Percentiles rank a stretch among this genome's conserved stretches.
Evolutionary conservation across 2,797 vertebrate species (phyloP).

Genomic region (Chromobotia macracanthus): DNA sequence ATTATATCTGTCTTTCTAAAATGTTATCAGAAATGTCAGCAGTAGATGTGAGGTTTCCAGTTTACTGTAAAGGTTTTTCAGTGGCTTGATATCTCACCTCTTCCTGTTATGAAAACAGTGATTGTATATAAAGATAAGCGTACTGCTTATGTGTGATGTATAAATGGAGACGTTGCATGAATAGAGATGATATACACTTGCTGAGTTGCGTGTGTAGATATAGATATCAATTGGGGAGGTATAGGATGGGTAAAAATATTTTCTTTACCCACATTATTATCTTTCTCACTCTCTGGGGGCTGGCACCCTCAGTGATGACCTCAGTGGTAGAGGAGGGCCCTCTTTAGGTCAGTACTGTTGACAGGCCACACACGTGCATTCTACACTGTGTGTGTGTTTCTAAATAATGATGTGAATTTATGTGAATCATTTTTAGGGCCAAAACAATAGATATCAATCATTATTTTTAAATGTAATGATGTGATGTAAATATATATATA

Average conservation of each 20-base stretch:
- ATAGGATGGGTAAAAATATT: conserved; percentile 44
- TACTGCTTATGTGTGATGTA: conserved; percentile 25
- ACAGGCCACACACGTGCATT: conserved; percentile 36
- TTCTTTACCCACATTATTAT: conserved; percentile 61
- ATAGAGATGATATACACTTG: conserved; percentile 34
- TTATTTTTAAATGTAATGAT: too few relatives aligned
- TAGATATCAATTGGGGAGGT: conserved; percentile 46
- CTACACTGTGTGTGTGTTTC: too few relatives aligned
- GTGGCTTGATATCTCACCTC: conserved; percentile 20
- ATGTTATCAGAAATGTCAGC: background rate
- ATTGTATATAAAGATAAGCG: conserved; percentile 22
- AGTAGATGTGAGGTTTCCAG: too few relatives aligned
- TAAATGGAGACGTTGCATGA: conserved; percentile 20
- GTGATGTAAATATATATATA: too few relatives aligned
- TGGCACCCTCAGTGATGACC: conserved; percentile 62
- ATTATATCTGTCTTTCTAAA: background rate
- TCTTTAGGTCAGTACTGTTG: conserved; percentile 72
- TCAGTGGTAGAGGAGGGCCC: conserved; percentile 72
- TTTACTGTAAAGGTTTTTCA: conserved; percentile 34
- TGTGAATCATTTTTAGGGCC: too few relatives aligned
- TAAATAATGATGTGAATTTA: too few relatives aligned
- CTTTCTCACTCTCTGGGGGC: conserved; percentile 47
- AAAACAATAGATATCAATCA: too few relatives aligned
- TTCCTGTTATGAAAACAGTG: conserved; percentile 37
- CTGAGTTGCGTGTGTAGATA: conserved; percentile 24